These are phyloP conservation scores for Aproaerema taeniolella DNA, from an alignment of 2,888 invertebrate species.

Conservation along the genomic window DNA sequence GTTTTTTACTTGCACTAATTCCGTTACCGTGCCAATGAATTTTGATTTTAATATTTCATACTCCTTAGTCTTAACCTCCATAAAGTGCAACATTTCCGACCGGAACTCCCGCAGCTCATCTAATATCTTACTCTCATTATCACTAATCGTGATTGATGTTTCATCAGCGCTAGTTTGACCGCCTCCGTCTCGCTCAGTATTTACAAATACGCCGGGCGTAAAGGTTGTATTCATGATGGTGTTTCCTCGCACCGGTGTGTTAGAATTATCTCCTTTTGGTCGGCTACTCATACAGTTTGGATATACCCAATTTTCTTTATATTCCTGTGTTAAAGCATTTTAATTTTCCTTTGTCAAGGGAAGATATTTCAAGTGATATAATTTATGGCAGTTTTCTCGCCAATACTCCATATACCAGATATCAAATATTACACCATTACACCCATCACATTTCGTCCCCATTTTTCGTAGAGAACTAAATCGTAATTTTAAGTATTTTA, in stretches of 20 bases:
- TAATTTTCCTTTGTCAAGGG: conserved; percentile 3
- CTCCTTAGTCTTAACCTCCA: conserved; percentile 16
- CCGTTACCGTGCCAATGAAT: conserved; percentile 15
- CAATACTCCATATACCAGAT: conserved; percentile 13
- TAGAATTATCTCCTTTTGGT: conserved; percentile 11
- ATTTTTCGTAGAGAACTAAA: too few relatives aligned
- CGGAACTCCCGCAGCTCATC: conserved; percentile 16
- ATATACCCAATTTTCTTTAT: conserved; percentile 11
- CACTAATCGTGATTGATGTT: conserved; percentile 4
- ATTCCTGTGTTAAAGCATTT: conserved; percentile 2
- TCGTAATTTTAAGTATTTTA: too few relatives aligned
- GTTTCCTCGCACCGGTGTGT: conserved; percentile 17
- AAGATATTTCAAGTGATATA: conserved; percentile 13
- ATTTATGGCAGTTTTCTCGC: conserved; percentile 10
- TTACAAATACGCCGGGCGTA: conserved; percentile 16
- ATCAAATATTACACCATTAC: conserved; percentile 11
- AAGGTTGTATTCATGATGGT: conserved; percentile 7
- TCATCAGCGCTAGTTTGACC: conserved; percentile 7
- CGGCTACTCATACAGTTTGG: conserved; percentile 9
- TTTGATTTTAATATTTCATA: conserved; percentile 14
- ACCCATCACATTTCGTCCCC: conserved; percentile 12
- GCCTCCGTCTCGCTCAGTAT: conserved; percentile 14
- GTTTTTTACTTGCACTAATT: conserved; percentile 13
- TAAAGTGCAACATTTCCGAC: conserved; percentile 9
- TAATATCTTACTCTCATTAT: conserved; percentile 8